Evolutionary conservation across 2,888 invertebrate genomes (phyloP), one percentile per base, ranked within the genome.

Genomic region (Alloplasta piceator): DNA sequence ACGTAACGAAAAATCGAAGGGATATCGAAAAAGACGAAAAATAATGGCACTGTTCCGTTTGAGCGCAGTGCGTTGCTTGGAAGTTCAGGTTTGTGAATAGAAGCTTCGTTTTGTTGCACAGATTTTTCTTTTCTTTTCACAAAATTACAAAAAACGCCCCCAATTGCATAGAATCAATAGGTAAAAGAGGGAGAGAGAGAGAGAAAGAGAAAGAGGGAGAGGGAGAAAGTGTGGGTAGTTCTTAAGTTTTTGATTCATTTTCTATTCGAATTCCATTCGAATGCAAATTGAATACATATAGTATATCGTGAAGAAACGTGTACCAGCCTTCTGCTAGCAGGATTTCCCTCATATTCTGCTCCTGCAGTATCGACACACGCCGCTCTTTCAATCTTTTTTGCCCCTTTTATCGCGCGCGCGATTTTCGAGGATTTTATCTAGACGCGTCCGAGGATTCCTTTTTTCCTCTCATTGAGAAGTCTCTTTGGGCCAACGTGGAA

Each of bases 1-100:
- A 78, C 70, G 41, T 67, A 58, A 63, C 38, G 50, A 48, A 6
- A 4, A 55, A 73, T 73, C 71, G 58, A 71, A 75, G 70, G 80
- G 50, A 83, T 81, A 77, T 39, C 52, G 58, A 56, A 55, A 63
- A 56, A 50, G 36, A 78, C 46, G 56, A 73, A 14, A 7, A 77
- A 74, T 85, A 78, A 92, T 92, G 92, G 91, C 92, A 87, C 88
- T 92, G 16, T 92, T 92, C 85, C 90, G 92, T 80, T 87, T 91
- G 68, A 91, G 86, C 82, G 86, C 89, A 68, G 90, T 88, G 85
- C 90, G 91, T 82, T 91, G 91, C 86, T 84, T 91, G 81, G 92
- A 92, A 73, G 85, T 91, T 38, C 91, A 92, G 90, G 92, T 92
- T 86, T 71, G 89, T 87, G 74, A 55, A 7, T 5, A 60, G 41